These are phyloP conservation scores for Tyria jacobaeae DNA, from an alignment of 2,888 invertebrate genomes.

Conservation along the genomic window DNA sequence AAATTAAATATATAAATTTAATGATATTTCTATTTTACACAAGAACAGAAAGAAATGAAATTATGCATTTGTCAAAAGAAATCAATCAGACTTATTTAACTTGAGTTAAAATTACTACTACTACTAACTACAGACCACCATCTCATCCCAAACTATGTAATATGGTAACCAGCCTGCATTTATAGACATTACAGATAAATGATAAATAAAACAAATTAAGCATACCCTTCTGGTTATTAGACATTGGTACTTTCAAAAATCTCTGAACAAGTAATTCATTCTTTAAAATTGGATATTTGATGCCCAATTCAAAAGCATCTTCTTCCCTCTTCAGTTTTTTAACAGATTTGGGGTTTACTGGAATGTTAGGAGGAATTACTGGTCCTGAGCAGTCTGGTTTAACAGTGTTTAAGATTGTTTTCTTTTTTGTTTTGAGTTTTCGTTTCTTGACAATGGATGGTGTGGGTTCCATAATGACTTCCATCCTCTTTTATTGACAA, in stretches of 20 bases:
- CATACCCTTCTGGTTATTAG: slow-evolving; percentile 80
- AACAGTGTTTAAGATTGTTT: slow-evolving; percentile 32
- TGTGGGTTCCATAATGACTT: slow-evolving; percentile 31
- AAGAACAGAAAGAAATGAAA: too few species aligned
- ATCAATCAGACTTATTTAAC: too few species aligned
- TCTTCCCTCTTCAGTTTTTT: slow-evolving; percentile 7
- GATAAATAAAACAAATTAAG: too few species aligned
- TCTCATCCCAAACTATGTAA: too few species aligned
- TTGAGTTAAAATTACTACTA: too few species aligned
- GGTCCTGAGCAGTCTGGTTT: slow-evolving; percentile 3
- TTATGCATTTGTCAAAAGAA: too few species aligned
- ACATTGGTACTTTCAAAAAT: slow-evolving; percentile 66
- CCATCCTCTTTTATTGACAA: slow-evolving; percentile 42
- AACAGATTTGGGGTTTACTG: slow-evolving; percentile 6
- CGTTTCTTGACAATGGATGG: slow-evolving; percentile 35
- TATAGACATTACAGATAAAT: too few species aligned
- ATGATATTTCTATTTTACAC: too few species aligned
- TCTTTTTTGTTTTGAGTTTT: slow-evolving; percentile 47
- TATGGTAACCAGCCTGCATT: too few species aligned
- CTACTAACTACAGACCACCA: too few species aligned
- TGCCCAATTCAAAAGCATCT: slow-evolving; percentile 41
- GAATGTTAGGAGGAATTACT: neutral
- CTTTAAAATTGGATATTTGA: slow-evolving; percentile 67
- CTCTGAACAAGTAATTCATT: slow-evolving; percentile 62
- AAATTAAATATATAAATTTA: too few species aligned